Percentiles rank a stretch among this genome's conserved stretches.
phyloP scores from a whole-genome alignment of 2,797 vertebrate genomes.

The Phoeniculus purpureus region DNA sequence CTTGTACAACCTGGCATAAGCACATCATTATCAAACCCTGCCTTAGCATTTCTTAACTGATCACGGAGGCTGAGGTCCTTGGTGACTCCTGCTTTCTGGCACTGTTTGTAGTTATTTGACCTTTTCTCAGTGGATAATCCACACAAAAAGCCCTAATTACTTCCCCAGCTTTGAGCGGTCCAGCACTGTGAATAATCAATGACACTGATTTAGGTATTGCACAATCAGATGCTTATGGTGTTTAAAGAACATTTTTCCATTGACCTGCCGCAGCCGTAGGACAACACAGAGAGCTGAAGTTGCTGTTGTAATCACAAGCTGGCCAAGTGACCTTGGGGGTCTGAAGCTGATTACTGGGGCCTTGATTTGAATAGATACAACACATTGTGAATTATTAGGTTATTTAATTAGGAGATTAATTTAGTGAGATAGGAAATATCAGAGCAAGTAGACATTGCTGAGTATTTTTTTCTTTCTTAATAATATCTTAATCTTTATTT shows the following conservation, averaged over 20 bases:
- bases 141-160: constrained; percentile 99
- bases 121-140: constrained; percentile 97
- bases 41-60: constrained; percentile 84
- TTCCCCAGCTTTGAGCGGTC: constrained; percentile 90
- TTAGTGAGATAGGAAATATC: not conserved
- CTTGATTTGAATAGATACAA: constrained; percentile 80
- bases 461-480: not conserved
- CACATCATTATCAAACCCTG: constrained; percentile 86
- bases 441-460: not conserved
- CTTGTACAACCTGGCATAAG: constrained; percentile 81
- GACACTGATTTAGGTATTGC: constrained; percentile 91
- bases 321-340: constrained; percentile 90
- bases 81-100: constrained; percentile 84
- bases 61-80: constrained; percentile 81
- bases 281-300: constrained; percentile 78
- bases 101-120: constrained; percentile 94
- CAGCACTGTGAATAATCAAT: constrained; percentile 95
- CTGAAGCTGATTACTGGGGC: constrained; percentile 84
- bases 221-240: constrained; percentile 87
- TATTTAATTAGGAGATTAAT: not conserved
- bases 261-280: constrained; percentile 82
- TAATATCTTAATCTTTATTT: not conserved
- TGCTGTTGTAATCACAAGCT: constrained; percentile 82
- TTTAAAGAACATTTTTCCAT: constrained; percentile 86
- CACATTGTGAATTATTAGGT: constrained; percentile 7